Evolutionary conservation across 2,113 vertebrate genomes (phyloP), one percentile per base, ranked within the genome.

Genomic region (Harpagus bidentatus): DNA sequence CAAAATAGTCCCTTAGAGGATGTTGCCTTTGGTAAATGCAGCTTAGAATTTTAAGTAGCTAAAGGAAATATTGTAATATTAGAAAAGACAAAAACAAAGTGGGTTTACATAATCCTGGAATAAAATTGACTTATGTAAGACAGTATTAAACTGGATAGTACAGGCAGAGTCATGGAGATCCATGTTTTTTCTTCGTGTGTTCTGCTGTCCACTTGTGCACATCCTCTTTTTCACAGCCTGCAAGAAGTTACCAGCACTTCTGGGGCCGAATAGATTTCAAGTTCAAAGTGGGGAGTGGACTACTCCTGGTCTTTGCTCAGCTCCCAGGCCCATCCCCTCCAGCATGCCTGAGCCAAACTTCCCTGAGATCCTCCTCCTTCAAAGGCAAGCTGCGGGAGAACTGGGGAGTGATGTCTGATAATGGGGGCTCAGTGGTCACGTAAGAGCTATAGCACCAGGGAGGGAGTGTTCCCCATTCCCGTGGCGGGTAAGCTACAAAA

Each of bases 401-500:
- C 11, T 50, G 36, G 58, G 43, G 22, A 78, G 53, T 1, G 3
- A 63, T 48, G 47, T 3, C 21, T n/a, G 16, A 2, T 5, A 45
- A 29, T 0, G 0, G 59, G 9, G 42, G 32, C 31, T 86, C 43
- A 9, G 13, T 34, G n/a, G 28, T 43, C 59, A 55, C 0, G 0
- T 7, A 42, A 45, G 31, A 65, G 28, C n/a, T 52, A 16, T 5
- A 71, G 28, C 38, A 78, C 50, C 50, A 65, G 23, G 59, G 36
- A 91, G 42, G 28, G 34, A 45, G 50, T 5, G 11, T 20, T 59
- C 28, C 58, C 29, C 17, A 12, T 42, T 32, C 32, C 42, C 56
- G 21, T 9, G 28, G n/a, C 0, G 1, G 28, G 28, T 36, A 52
- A 55, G 11, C 50, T 47, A 56, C 26, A 50, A 40, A 26, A 36